Conservation (phyloP, 53 echinoderm and acorn worm genomes). For the Henricia sp. region DNA sequence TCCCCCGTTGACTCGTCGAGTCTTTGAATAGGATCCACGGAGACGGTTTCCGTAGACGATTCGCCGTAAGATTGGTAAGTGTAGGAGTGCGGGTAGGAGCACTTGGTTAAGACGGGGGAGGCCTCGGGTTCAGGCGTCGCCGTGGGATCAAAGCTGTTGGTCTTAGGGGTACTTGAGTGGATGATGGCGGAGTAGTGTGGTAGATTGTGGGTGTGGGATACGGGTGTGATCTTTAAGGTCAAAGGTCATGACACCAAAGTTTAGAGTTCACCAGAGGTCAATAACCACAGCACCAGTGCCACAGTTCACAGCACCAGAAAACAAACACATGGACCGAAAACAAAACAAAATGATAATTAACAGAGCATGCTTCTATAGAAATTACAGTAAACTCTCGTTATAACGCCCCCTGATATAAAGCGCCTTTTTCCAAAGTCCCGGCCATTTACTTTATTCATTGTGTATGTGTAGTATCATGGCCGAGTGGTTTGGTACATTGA, state of each 20-base stretch:
- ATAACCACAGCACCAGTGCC: constrained; percentile 34
- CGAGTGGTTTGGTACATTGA: too few relatives aligned
- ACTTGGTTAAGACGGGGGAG: constrained; percentile 76
- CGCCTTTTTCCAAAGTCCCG: too few relatives aligned
- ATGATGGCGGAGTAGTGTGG: constrained; percentile 53
- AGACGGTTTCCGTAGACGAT: neutral
- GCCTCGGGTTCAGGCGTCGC: constrained; percentile 77
- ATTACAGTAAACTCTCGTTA: too few relatives aligned
- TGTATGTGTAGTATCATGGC: too few relatives aligned
- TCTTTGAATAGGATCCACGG: constrained; percentile 54
- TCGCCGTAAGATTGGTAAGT: neutral
- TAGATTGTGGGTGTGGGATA: constrained; percentile 10
- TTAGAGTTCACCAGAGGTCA: constrained; percentile 30
- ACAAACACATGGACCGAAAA: too few relatives aligned
- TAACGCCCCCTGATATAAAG: too few relatives aligned
- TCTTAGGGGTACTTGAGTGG: constrained; percentile 93
- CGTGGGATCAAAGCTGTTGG: constrained; percentile 63
- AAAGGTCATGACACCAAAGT: neutral
- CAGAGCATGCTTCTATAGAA: constrained; percentile 3
- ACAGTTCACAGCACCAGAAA: constrained; percentile 23
- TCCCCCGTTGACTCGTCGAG: constrained; percentile 68
- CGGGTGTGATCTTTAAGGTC: constrained; percentile 15
- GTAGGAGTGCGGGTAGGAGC: constrained; percentile 3
- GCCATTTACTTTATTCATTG: too few relatives aligned
- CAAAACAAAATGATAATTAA: constrained; percentile 24